Base-by-base conservation (phyloP, 2,797 vertebrate species). In the Falco rusticolus region DNA sequence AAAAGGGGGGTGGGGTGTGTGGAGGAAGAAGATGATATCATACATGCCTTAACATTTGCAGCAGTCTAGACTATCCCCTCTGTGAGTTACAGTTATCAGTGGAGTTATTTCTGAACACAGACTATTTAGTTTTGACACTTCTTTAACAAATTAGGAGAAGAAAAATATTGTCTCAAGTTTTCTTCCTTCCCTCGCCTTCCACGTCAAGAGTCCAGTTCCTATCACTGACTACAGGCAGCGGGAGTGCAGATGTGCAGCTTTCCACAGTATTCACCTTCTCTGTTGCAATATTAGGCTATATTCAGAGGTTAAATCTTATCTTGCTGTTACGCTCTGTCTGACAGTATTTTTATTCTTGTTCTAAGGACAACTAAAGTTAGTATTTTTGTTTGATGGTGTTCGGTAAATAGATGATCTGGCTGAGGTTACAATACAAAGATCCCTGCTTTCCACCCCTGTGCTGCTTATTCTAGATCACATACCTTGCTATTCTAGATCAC, bases 11-110 rank as follows among this genome's bases (percentile, higher is more conserved):
- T 69, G 53, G 28, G 6, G 5, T 18, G 16, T 16, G 43, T 2
- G 24, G 13, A 68, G 92, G 84, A 71, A 72, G 28, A 31, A 41
- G 61, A 96, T 96, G 92, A 97, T 93, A 92, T 97, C 93, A 96
- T 96, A 76, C 90, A 90, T 97, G 92, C 95, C 90, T 96, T 93
- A 93, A 94, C 90, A 92, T 91, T 94, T 95, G 69, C 90, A 94
- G 59, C 84, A 96, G 96, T 97, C 95, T 97, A 97, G 96, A 96
- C 96, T 97, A 95, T 97, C 93, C 90, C 95, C 90, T 94, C 87
- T 94, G 94, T 94, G 93, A 96, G 64, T 97, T 96, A 70, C 64
- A 92, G 82, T 94, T 97, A 96, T 96, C 93, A 95, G 93, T 76
- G 63, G 17, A 94, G 93, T 91, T 96, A 95, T 96, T 97, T 97